Base-by-base conservation (phyloP, 2,113 vertebrate species). In the Serilophus lunatus region DNA sequence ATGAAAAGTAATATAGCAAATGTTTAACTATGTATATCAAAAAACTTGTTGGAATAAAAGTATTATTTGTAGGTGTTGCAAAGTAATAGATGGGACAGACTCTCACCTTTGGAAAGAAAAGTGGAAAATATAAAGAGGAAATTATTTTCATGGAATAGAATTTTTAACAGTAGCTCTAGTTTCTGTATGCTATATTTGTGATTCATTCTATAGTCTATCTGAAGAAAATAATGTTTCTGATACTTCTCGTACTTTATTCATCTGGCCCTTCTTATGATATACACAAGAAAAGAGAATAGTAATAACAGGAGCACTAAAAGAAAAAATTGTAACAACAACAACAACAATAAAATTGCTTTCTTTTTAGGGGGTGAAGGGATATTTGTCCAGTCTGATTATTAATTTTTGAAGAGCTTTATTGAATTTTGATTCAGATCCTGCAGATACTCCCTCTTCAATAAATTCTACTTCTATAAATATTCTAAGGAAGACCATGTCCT, bases 331-430 rank as follows among this genome's bases (percentile, higher is more conserved):
- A 35, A 40, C 5, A 40, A 11, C 22, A n/a, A 29, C 60, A 23
- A 40, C 47, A 4, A 44, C 40, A 42, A 42, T 42, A n/a, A n/a
- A n/a, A 7, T 23, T 6, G 24, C 7, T 70, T 66, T 72, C 4
- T 63, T 91, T 71, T 82, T 12, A 35, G 10, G 11, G 3, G 0
- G 0, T 29, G 6, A 11, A 20, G 7, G 14, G 4, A 71, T 1
- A 53, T 82, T 72, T 71, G 1, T 3, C 7, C 12, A 17, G 7
- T 59, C 20, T 40, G 4, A 44, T 57, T 53, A 53, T 36, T 85
- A 4, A 44, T 49, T 38, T 84, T 72, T 45, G 22, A 68, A 84
- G 3, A 1, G 2, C 3, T 6, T 79, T 18, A n/a, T 79, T 76
- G 79, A 1, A 51, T 91, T 94, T 84, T 49, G 1, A 40, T 91